A percentile compares a stretch with the other conserved stretches of the same genome.
Conservation (phyloP, 2,888 invertebrate genomes). For the Empis stercorea region DNA sequence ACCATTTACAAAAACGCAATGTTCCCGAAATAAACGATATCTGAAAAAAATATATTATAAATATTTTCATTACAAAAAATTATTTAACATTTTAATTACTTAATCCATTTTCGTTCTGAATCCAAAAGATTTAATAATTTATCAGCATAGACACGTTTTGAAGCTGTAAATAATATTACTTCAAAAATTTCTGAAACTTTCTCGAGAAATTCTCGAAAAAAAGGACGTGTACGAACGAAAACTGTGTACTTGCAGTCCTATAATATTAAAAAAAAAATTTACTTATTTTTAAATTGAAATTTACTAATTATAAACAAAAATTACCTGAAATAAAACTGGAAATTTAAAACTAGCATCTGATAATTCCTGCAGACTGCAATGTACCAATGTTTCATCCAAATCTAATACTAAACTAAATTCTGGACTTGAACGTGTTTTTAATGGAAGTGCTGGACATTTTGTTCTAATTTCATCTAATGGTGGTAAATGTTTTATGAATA, state of each 20-base stretch:
- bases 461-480: conserved; percentile 66
- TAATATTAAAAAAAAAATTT: conserved; percentile 35
- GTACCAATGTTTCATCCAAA: conserved; percentile 86
- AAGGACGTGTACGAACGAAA: conserved; percentile 79
- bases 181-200: conserved; percentile 77
- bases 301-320: not conserved
- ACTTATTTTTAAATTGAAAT: not conserved
- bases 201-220: conserved; percentile 83
- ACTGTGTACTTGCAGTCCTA: conserved; percentile 82
- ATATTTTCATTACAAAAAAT: not conserved
- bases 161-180: conserved; percentile 90
- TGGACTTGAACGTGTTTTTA: conserved; percentile 84
- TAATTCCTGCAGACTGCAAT: conserved; percentile 83
- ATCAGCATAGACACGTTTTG: conserved; percentile 90
- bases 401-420: conserved; percentile 74
- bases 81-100: conserved; percentile 16
- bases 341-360: conserved; percentile 89
- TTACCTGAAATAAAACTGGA: conserved; percentile 72
- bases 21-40: conserved; percentile 83
- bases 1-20: conserved; percentile 88
- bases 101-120: conserved; percentile 73
- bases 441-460: conserved; percentile 58
- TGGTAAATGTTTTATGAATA: conserved; percentile 84
- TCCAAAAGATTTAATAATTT: conserved; percentile 84
- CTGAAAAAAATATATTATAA: conserved; percentile 11